Evolutionary conservation across 2,888 invertebrate genomes (phyloP), one percentile per base, ranked within the genome.

Genomic region (Muschampia plurimacula): DNA sequence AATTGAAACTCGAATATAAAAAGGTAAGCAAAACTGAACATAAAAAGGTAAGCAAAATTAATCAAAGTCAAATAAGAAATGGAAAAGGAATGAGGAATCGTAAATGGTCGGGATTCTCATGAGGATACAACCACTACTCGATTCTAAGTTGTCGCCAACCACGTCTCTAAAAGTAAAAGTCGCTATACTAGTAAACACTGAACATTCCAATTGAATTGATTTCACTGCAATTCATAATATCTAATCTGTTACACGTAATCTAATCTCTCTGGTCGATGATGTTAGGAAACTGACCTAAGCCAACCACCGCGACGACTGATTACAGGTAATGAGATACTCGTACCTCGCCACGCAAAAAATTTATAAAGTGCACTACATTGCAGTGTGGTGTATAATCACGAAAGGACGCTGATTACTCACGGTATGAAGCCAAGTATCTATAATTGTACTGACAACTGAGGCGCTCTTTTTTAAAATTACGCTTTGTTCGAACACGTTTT

Each of bases 201-300:
- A 67, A 67, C 72, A 67, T 67, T 63, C 67, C 72, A 41, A 72
- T 44, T 44, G 62, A 67, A 67, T 72, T 44, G 57, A 63, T 72
- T 63, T 67, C 74, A 60, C 57, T 36, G 55, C 66, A 59, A 73
- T 52, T 46, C 67, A 46, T 67, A 71, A 74, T 76, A 77, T 77
- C 75, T 77, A 74, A 77, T 75, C 76, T 77, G 67, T 69, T 67
- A 79, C 81, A 80, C 77, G 89, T 88, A 91, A 91, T 92, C 91
- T 92, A 88, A 92, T 92, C 91, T 86, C 77, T 67, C 78, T 15
- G 32, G 55, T 63, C 63, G 72, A 63, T 78, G 80, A 78, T 82
- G 81, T 83, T 81, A 74, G 84, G 84, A 85, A 88, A 90, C 92
- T 92, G 92, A 93, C 93, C 93, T 93, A 91, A 86, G 87, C 78